Evolutionary conservation across 2,888 invertebrate genomes (phyloP), one percentile per base, ranked within the genome.

Genomic region (Pasiphila rectangulata): DNA sequence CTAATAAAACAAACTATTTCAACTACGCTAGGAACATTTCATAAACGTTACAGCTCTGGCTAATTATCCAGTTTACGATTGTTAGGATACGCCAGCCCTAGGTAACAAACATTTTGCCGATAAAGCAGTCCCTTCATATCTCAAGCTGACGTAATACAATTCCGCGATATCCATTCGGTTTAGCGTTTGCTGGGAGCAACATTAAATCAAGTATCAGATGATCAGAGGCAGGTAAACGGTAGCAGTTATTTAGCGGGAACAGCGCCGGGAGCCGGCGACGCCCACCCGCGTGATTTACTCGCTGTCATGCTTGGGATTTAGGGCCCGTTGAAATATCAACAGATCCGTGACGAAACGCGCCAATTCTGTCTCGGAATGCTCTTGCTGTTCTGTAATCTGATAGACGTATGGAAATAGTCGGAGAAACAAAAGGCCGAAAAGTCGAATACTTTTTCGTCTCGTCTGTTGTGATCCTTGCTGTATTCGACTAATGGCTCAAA

Each of bases 181-280:
- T 64, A 63, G 67, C 63, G 65, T 64, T 68, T 63, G 69, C 72
- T 70, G 66, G 70, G 67, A 73, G 75, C 71, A 67, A 69, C 72
- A 79, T 79, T 85, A 86, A 84, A 84, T 85, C 85, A 83, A 77
- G 76, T 84, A 85, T 85, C 84, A 81, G 83, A 83, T 83, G 85
- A 84, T 85, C 85, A 75, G 75, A 67, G 75, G 77, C 79, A 82
- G 74, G 85, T 79, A 84, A 86, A 86, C 87, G 83, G 87, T 87
- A 87, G 87, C 87, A 71, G 83, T 79, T 80, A 80, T 78, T 79
- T 74, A 78, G 77, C 77, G 59, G 69, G 69, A 67, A 69, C 59
- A 57, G 59, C 56, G 67, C 51, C 51, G 51, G 54, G 47, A 42
- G 58, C 45, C 55, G 61, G 61, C 60, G 68, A 75, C 84, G 79